Percentiles rank a stretch among this genome's conserved stretches.
phyloP scores from a whole-genome alignment of 1,140 invertebrate species.

The Heliothis virescens region DNA sequence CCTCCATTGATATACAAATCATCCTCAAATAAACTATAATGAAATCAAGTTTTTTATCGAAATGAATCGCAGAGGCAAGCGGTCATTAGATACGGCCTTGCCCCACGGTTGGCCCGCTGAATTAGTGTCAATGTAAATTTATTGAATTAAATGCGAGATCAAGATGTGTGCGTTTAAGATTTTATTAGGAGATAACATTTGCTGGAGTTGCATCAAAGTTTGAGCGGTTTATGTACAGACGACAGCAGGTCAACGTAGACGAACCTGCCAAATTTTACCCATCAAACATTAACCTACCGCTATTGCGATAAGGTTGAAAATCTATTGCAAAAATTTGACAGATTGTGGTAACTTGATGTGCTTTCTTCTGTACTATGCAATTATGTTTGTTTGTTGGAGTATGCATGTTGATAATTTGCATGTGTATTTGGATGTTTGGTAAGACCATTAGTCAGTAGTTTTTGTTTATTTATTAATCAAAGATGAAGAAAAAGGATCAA shows the following conservation, averaged over 20 bases:
- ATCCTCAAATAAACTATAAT: constrained; percentile 7
- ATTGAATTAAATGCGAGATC: constrained; percentile 35
- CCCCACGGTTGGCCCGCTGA: constrained; percentile 25
- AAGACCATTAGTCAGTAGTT: too few relatives aligned
- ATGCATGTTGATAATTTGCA: neutral
- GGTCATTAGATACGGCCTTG: constrained; percentile 42
- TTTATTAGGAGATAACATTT: constrained; percentile 9
- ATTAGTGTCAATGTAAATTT: constrained; percentile 50
- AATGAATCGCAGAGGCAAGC: constrained; percentile 18
- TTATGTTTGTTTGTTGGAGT: neutral
- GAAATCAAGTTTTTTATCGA: constrained; percentile 31
- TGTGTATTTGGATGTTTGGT: neutral
- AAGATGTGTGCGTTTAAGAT: neutral
- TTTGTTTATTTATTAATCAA: too few relatives aligned
- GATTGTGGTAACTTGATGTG: too few relatives aligned
- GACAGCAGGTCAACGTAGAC: too few relatives aligned
- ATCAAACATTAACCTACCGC: too few relatives aligned
- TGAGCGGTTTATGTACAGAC: neutral
- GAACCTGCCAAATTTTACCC: too few relatives aligned
- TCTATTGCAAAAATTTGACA: too few relatives aligned
- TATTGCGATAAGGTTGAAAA: too few relatives aligned
- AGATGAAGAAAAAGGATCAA: too few relatives aligned
- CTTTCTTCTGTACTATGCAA: too few relatives aligned
- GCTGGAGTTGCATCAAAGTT: neutral
- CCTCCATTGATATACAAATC: too few relatives aligned